Percentiles rank a stretch among this genome's conserved stretches.
Conservation (phyloP, 2,888 invertebrate species). For the Epinotia demarniana region DNA sequence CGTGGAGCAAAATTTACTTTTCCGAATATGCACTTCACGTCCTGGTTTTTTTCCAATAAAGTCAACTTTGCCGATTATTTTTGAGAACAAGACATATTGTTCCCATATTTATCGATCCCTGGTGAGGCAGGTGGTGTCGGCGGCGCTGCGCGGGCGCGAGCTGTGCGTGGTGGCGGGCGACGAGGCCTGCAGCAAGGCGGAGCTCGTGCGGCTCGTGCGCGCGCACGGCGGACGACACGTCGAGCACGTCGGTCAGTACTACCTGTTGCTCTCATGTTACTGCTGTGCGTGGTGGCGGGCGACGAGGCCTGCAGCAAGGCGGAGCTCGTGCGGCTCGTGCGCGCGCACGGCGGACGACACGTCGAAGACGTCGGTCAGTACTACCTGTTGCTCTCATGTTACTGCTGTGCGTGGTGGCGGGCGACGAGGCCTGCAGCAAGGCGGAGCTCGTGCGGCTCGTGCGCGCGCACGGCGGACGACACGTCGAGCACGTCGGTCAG, state of each 20-base stretch:
- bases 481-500: too few species aligned
- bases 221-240: constrained; percentile 62
- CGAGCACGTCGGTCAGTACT: constrained; percentile 64
- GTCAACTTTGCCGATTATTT: too few species aligned
- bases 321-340: too few species aligned
- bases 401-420: constrained; percentile 41
- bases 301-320: too few species aligned
- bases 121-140: constrained; percentile 56
- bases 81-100: too few species aligned
- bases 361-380: too few species aligned
- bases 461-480: too few species aligned
- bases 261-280: background rate
- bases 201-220: constrained; percentile 64
- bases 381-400: too few species aligned
- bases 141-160: constrained; percentile 65
- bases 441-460: constrained; percentile 62
- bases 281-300: background rate
- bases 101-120: constrained; percentile 8
- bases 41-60: too few species aligned
- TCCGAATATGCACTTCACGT: too few species aligned
- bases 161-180: constrained; percentile 70
- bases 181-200: constrained; percentile 62
- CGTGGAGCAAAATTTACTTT: too few species aligned
- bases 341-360: too few species aligned
- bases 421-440: constrained; percentile 65